These are phyloP conservation scores for Quadroppia sp. DNA, from an alignment of 2,888 invertebrate species.

Conservation along the genomic window DNA sequence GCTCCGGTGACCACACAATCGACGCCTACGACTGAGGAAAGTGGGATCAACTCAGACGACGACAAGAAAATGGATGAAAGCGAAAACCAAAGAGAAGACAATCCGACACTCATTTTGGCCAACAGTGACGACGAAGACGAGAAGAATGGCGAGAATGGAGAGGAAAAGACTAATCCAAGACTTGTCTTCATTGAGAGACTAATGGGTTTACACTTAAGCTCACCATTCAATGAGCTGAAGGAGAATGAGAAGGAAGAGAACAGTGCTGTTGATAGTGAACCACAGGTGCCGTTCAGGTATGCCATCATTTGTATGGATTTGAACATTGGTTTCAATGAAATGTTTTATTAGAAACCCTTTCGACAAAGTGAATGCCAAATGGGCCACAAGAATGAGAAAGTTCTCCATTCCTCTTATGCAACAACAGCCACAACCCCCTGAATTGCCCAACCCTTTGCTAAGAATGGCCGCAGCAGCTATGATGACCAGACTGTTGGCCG, in stretches of 20 bases:
- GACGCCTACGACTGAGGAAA: constrained; percentile 6
- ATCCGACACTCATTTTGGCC: background rate
- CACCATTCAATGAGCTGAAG: background rate
- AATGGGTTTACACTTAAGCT: constrained; percentile 43
- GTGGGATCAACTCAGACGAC: constrained; percentile 4
- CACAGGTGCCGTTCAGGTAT: constrained; percentile 26
- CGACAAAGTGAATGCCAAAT: constrained; percentile 42
- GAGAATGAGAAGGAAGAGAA: constrained; percentile 28
- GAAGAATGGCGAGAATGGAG: background rate
- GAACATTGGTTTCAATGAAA: too few species aligned
- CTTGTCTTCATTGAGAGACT: constrained; percentile 44
- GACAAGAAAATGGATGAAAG: constrained; percentile 26
- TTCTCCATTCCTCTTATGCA: constrained; percentile 39
- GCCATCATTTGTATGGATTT: background rate
- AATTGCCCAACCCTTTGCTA: constrained; percentile 42
- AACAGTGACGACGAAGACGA: constrained; percentile 16
- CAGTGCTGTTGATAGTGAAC: constrained; percentile 10
- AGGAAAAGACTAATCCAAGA: constrained; percentile 38
- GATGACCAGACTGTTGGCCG: constrained; percentile 44
- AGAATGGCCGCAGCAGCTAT: constrained; percentile 43
- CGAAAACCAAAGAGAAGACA: constrained; percentile 23
- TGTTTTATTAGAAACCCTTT: constrained; percentile 38
- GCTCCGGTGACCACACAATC: constrained; percentile 15
- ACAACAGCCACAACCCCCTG: constrained; percentile 22
- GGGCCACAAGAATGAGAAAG: constrained; percentile 40